Evolutionary conservation across 2,888 invertebrate genomes (phyloP).

Genomic region (Sericinus montela): DNA sequence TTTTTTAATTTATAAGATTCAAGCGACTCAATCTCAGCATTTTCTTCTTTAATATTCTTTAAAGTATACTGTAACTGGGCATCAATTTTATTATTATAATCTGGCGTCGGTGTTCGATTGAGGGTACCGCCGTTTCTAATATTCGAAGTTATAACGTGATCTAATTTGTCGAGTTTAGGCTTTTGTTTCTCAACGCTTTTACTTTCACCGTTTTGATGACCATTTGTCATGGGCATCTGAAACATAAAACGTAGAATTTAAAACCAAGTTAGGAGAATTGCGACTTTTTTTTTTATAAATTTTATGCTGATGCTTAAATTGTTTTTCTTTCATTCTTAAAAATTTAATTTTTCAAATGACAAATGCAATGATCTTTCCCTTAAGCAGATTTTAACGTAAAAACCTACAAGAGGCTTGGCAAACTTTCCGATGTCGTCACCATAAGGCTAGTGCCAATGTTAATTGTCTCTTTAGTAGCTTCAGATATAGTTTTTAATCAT

Average conservation of each 20-base stretch:
- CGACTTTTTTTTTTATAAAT: too few species aligned
- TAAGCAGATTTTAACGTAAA: too few species aligned
- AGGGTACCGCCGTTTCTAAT: slow-evolving; percentile 54
- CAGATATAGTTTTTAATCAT: too few species aligned
- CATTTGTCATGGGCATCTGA: slow-evolving; percentile 61
- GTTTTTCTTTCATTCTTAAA: too few species aligned
- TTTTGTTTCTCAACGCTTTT: slow-evolving; percentile 35
- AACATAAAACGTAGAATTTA: slow-evolving; percentile 24
- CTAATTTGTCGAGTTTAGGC: slow-evolving; percentile 33
- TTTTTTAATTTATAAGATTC: slow-evolving; percentile 86
- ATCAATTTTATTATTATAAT: slow-evolving; percentile 52
- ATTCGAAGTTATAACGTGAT: slow-evolving; percentile 45
- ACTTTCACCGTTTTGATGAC: slow-evolving; percentile 50
- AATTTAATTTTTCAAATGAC: too few species aligned
- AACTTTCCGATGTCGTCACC: too few species aligned
- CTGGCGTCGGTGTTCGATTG: slow-evolving; percentile 62
- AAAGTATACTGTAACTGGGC: slow-evolving; percentile 35
- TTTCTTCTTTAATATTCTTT: slow-evolving; percentile 65
- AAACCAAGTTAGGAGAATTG: too few species aligned
- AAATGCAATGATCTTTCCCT: too few species aligned
- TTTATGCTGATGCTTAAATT: too few species aligned
- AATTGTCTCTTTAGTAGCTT: too few species aligned
- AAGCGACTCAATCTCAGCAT: slow-evolving; percentile 86
- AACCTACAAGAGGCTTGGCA: too few species aligned
- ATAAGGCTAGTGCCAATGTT: too few species aligned